Evolutionary conservation across 2,113 vertebrate species (phyloP), one percentile per base, ranked within the genome.

Genomic region (Capreolus pygargus): DNA sequence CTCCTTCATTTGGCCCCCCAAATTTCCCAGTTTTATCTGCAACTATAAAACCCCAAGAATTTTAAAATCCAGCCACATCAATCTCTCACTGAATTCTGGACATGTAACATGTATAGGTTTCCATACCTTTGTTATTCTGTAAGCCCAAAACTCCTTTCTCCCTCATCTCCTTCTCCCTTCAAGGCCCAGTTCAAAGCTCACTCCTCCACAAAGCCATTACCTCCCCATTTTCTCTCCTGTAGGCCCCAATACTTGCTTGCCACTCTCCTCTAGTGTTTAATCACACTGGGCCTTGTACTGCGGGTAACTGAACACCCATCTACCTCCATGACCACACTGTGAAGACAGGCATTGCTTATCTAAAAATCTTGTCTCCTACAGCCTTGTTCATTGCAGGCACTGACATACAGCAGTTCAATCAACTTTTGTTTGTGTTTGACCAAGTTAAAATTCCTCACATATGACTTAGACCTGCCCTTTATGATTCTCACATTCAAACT

Each of bases 381-480:
- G 47, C n/a, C 14, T 57, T 94, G n/a, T 21, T 91, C 55, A 47
- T 45, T 67, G 83, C 25, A 85, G 76, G 64, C 52, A 92, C 27
- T 64, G 36, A 95, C 57, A 85, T 23, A 79, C 8, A 10, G 23
- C 92, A 39, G 45, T 43, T 95, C 82, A 67, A 43, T 74, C 82
- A 47, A 57, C 47, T 91, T 64, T 89, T 79, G 45, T 36, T 94
- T 91, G 6, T 86, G 60, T 86, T 12, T 94, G 19, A 94, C 86
- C 92, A 86, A 96, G 61, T 86, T 93, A 92, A 86, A 97, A 89
- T 94, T 92, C 84, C 36, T 91, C 78, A 19, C 86, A 81, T 76
- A 82, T 43, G 36, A 91, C 30, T 91, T 97, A n/a, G 36, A 84
- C 19, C 58, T 91, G 57, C 6, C 74, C 57, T 96, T 94, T 93